Evolutionary conservation across 2,113 vertebrate genomes (phyloP).

Genomic region (Psilopsiagon aymara): DNA sequence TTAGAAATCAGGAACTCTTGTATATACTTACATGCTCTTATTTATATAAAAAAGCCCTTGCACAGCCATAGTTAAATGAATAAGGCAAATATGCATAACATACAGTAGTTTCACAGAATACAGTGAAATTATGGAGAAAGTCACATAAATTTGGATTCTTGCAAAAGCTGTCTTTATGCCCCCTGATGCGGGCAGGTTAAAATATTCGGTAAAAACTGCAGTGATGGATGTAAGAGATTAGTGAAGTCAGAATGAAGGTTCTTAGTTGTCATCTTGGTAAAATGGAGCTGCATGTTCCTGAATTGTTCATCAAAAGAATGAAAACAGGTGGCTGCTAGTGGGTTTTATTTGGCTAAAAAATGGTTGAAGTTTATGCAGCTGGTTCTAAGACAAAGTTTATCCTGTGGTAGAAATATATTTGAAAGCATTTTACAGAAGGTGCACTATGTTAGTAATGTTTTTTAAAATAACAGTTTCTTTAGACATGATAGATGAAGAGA

Average conservation of each 20-base stretch:
- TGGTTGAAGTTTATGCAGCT: background rate
- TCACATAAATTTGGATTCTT: background rate
- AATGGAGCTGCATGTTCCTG: background rate
- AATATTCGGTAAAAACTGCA: background rate
- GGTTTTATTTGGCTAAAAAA: background rate
- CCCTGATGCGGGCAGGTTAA: background rate
- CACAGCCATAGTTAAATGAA: background rate
- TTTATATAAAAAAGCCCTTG: background rate
- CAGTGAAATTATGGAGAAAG: background rate
- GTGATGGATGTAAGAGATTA: rapidly evolving
- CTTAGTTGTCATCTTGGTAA: background rate
- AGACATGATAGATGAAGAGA: background rate
- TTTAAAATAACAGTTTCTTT: background rate
- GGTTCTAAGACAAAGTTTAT: background rate
- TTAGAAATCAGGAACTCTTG: background rate
- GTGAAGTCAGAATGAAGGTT: background rate
- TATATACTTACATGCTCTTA: background rate
- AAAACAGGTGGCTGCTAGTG: background rate
- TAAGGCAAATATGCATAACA: background rate
- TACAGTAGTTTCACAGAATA: background rate
- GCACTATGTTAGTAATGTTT: background rate
- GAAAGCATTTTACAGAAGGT: background rate
- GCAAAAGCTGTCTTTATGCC: background rate
- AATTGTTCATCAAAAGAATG: background rate
- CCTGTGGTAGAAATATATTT: background rate